Conservation (phyloP, 2,888 invertebrate species). For the Anagyrus pseudococci region DNA sequence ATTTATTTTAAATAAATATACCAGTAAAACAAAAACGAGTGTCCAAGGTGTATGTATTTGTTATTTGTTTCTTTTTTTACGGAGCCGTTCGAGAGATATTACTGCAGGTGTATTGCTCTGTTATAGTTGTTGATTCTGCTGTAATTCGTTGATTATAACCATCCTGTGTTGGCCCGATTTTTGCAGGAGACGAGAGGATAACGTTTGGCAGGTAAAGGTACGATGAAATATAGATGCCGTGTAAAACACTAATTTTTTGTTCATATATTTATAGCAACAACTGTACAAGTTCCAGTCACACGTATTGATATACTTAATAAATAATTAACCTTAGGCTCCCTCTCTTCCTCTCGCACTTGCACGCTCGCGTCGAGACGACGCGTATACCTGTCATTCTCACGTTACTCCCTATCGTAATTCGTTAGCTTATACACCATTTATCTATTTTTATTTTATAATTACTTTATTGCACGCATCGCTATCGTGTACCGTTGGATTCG, state of each 20-base stretch:
- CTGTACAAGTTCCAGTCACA: constrained; percentile 60
- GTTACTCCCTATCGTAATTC: too few relatives aligned
- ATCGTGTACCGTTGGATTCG: constrained; percentile 31
- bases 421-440: too few relatives aligned
- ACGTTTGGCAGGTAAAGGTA: too few relatives aligned
- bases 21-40: too few relatives aligned
- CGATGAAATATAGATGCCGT: constrained; percentile 48
- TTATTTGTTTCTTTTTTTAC: too few relatives aligned
- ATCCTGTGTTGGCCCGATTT: too few relatives aligned
- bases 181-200: not conserved
- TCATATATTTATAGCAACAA: constrained; percentile 62
- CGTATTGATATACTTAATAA: constrained; percentile 48
- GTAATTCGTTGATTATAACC: not conserved
- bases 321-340: constrained; percentile 39
- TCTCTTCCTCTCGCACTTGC: constrained; percentile 9
- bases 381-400: too few relatives aligned
- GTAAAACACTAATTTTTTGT: constrained; percentile 62
- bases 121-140: not conserved
- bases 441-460: not conserved
- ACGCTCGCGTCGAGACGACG: not conserved
- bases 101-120: too few relatives aligned
- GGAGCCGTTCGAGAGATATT: too few relatives aligned
- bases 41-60: too few relatives aligned
- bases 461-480: constrained; percentile 30
- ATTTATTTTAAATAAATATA: constrained; percentile 44